Evolutionary conservation across 1,140 invertebrate genomes (phyloP).

Genomic region (Oreohelix idahoensis): DNA sequence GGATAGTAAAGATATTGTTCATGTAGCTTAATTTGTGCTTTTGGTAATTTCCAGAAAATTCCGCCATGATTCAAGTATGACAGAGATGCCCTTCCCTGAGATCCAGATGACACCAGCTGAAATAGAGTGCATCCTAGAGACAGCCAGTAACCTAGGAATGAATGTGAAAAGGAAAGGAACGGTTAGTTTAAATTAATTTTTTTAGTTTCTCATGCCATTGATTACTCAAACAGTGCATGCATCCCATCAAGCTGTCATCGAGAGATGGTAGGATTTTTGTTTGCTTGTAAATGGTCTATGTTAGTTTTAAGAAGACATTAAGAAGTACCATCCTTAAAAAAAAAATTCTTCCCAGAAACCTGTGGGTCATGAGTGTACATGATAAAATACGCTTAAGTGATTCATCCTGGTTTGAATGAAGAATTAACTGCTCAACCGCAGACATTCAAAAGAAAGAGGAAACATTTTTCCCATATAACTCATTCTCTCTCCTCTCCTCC

Average conservation of each 20-base stretch:
- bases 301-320: neutral
- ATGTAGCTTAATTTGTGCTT: too few species aligned
- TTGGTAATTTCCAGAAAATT: constrained; percentile 37
- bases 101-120: constrained; percentile 27
- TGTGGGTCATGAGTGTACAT: too few species aligned
- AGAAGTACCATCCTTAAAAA: neutral
- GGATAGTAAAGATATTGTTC: too few species aligned
- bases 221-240: neutral
- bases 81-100: constrained; percentile 33
- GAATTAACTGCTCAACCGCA: too few species aligned
- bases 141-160: constrained; percentile 24
- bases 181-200: constrained; percentile 1
- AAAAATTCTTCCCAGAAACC: too few species aligned
- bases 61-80: constrained; percentile 23
- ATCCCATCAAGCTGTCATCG: neutral
- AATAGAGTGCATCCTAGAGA: constrained; percentile 35
- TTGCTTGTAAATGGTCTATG: neutral
- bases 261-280: neutral
- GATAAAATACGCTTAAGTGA: too few species aligned
- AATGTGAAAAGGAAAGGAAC: constrained; percentile 24
- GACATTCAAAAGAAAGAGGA: too few species aligned
- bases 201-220: neutral
- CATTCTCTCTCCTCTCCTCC: too few species aligned
- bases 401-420: too few species aligned
- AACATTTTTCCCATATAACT: too few species aligned